Base-by-base conservation (phyloP, 2,113 vertebrate species). In the Xenopus borealis region DNA sequence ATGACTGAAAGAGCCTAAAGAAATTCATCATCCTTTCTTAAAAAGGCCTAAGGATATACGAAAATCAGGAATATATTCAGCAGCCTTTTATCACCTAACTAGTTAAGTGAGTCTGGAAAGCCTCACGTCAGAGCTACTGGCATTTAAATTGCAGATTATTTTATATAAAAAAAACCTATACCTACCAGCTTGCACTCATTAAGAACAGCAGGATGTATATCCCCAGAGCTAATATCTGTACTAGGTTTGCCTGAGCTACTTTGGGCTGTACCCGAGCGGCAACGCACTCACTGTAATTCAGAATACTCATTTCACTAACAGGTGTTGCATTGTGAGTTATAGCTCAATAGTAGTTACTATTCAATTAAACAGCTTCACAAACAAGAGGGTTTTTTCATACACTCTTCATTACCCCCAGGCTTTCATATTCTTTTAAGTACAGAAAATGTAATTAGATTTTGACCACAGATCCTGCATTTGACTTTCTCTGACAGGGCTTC, bases 361-460 rank as follows among this genome's bases (percentile, higher is more conserved):
- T 82, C 83, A 45, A 72, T 72, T 65, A 46, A 86, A 84, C 87
- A 79, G 74, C 89, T 89, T 87, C 83, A 90, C 86, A 90, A 93
- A 91, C 87, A 92, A 91, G 85, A 44, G 65, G 86, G 78, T 86
- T 91, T 74, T 89, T 89, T 89, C 85, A 87, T 82, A 79, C 71
- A 64, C 78, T 88, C 88, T 86, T 88, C 80, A 76, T 87, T 86
- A 89, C 90, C 91, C 90, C 82, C 82, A 86, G 91, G 90, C 89
- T 87, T 89, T 88, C 90, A 82, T 86, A 90, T 90, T 87, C 90
- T 88, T 92, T 91, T 88, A 92, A 89, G 87, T 89, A 89, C 87
- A 87, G 89, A 81, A 88, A 89, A 87, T 86, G 91, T 92, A 92
- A 93, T 93, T 93, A 92, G 89, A 89, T 93, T 92, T 93, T 93